These are phyloP conservation scores for Palythoa caribaeorum DNA, from an alignment of 92 coral and sea anemone genomes.

Conservation along the genomic window DNA sequence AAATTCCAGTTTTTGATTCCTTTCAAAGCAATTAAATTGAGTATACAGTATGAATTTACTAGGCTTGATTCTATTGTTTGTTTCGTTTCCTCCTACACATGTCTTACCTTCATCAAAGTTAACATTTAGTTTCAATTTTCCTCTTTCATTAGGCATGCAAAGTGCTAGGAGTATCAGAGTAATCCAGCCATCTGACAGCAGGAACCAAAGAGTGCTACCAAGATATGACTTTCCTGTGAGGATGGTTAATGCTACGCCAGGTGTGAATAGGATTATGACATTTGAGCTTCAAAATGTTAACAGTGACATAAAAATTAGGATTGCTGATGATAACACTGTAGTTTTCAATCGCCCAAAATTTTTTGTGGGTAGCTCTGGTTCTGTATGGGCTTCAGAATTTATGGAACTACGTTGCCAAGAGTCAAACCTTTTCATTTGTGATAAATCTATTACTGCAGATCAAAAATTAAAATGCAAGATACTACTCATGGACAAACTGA, in stretches of 20 bases:
- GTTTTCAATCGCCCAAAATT: slow-evolving; percentile 11
- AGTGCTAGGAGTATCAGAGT: slow-evolving; percentile 1
- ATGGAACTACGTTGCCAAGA: background rate
- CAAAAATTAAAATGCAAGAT: background rate
- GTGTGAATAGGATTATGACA: background rate
- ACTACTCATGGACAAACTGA: slow-evolving; percentile 8
- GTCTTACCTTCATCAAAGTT: slow-evolving; percentile 7
- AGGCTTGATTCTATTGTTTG: slow-evolving; percentile 11
- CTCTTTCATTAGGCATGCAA: slow-evolving; percentile 1
- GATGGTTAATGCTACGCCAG: slow-evolving; percentile 13
- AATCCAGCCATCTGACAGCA: slow-evolving; percentile 7
- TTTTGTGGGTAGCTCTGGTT: slow-evolving; percentile 6
- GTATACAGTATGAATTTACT: slow-evolving; percentile 9
- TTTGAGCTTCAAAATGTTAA: slow-evolving; percentile 6
- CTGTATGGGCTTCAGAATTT: slow-evolving; percentile 8
- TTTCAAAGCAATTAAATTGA: slow-evolving; percentile 8
- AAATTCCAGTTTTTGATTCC: slow-evolving; percentile 10
- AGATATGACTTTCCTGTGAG: slow-evolving; percentile 8
- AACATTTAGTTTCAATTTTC: background rate
- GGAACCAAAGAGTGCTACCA: slow-evolving; percentile 13
- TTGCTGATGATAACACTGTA: slow-evolving; percentile 11
- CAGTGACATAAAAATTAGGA: background rate
- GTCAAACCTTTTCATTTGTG: slow-evolving; percentile 1
- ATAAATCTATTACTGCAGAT: background rate
- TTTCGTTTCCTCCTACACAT: background rate